Conservation (phyloP, 2,797 vertebrate genomes). For the Oophaga sylvatica region DNA sequence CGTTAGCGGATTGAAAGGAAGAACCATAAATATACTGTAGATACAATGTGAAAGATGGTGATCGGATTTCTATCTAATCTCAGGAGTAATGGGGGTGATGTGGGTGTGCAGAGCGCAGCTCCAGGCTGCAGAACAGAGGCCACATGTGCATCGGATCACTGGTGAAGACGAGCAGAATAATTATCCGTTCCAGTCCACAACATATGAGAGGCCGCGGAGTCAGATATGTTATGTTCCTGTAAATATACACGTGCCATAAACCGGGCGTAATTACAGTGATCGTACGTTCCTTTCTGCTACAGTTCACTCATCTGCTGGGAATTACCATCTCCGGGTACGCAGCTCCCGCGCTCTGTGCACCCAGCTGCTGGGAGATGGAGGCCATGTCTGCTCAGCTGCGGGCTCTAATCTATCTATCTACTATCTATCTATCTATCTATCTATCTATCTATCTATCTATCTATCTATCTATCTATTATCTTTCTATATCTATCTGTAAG, state of each 20-base stretch:
- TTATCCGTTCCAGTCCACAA: not conserved
- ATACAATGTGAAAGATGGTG: not conserved
- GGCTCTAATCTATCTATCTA: too few species aligned
- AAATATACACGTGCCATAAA: constrained; percentile 50
- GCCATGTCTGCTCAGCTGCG: constrained; percentile 20
- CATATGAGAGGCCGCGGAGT: not conserved
- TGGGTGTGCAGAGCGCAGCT: not conserved
- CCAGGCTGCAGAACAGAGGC: not conserved
- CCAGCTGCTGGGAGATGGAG: constrained; percentile 22
- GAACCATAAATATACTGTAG: not conserved
- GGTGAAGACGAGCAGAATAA: constrained; percentile 19
- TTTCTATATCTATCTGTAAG: not conserved
- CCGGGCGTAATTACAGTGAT: constrained; percentile 29
- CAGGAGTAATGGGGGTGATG: not conserved
- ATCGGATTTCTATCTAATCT: not conserved
- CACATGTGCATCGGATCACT: not conserved
- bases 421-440: not conserved
- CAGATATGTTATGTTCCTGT: constrained; percentile 32
- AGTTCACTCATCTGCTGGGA: constrained; percentile 26
- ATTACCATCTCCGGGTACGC: not conserved
- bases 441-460: constrained; percentile 18
- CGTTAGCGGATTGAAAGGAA: not conserved
- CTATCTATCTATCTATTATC: not conserved
- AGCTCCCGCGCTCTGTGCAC: not conserved
- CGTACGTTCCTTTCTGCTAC: constrained; percentile 18